Evolutionary conservation across 2,797 vertebrate species (phyloP).

Genomic region (Columba guinea): DNA sequence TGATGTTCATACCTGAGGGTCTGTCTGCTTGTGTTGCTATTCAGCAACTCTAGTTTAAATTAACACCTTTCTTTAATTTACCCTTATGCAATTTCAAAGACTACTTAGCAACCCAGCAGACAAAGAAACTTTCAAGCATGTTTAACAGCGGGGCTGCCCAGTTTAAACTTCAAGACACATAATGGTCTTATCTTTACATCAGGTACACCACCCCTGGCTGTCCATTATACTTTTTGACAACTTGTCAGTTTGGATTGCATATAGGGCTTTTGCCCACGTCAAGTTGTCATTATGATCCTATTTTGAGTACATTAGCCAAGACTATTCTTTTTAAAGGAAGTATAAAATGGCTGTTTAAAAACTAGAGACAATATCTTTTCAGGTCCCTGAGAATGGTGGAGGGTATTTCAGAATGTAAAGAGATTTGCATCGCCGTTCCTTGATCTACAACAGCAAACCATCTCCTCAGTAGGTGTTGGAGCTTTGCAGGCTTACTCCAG

Average conservation of each 20-base stretch:
- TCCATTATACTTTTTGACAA: slow-evolving; percentile 22
- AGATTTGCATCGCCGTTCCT: not conserved
- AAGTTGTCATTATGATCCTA: not conserved
- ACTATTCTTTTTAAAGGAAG: not conserved
- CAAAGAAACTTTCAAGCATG: not conserved
- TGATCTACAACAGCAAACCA: not conserved
- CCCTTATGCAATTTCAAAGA: not conserved
- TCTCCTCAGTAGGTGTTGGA: not conserved
- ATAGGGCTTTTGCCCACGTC: not conserved
- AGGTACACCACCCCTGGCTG: not conserved
- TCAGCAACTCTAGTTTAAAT: slow-evolving; percentile 11
- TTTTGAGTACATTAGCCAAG: not conserved
- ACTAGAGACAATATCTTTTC: not conserved
- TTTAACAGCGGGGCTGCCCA: not conserved
- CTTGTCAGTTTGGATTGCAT: slow-evolving; percentile 21
- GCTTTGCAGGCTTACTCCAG: not conserved
- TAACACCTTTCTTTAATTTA: not conserved
- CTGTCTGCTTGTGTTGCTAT: not conserved
- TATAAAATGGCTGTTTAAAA: not conserved
- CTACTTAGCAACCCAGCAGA: not conserved
- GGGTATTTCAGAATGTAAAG: not conserved
- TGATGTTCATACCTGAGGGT: not conserved
- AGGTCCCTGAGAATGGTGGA: not conserved
- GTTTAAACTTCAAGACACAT: not conserved
- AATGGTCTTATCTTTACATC: not conserved